These are phyloP conservation scores for Chelon auratus DNA, from an alignment of 2,797 vertebrate genomes.

Conservation along the genomic window DNA sequence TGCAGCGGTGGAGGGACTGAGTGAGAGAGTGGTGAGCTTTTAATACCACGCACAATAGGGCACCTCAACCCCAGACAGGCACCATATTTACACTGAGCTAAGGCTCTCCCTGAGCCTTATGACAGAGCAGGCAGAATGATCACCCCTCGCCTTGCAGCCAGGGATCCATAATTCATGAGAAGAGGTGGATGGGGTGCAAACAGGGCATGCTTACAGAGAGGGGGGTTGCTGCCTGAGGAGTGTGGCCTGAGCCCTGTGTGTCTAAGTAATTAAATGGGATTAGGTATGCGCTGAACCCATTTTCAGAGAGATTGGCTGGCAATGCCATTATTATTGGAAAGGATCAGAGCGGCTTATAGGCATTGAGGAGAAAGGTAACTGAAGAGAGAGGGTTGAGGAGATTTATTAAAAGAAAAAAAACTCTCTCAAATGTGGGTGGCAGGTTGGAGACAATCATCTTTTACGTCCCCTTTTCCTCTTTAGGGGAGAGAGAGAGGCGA, in stretches of 20 bases:
- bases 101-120: slow-evolving; percentile 79
- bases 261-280: slow-evolving; percentile 86
- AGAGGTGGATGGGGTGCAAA: slow-evolving; percentile 82
- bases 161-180: slow-evolving; percentile 84
- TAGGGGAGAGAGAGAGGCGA: slow-evolving; percentile 50
- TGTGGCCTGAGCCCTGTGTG: slow-evolving; percentile 83
- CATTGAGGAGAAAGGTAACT: slow-evolving; percentile 85
- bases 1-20: slow-evolving; percentile 68
- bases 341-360: slow-evolving; percentile 84
- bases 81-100: slow-evolving; percentile 81
- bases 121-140: slow-evolving; percentile 82
- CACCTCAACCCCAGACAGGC: slow-evolving; percentile 79
- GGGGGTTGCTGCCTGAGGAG: slow-evolving; percentile 70
- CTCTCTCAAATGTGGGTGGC: slow-evolving; percentile 75
- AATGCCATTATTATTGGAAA: slow-evolving; percentile 83
- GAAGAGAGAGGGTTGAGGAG: slow-evolving; percentile 83
- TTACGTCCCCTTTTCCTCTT: slow-evolving; percentile 49
- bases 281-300: slow-evolving; percentile 84
- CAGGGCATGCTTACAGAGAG: slow-evolving; percentile 78
- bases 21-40: slow-evolving; percentile 81
- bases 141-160: slow-evolving; percentile 80
- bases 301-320: slow-evolving; percentile 84
- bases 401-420: slow-evolving; percentile 81
- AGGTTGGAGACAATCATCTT: slow-evolving; percentile 75
- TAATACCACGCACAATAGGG: slow-evolving; percentile 83